Percentiles rank a stretch among this genome's conserved stretches.
phyloP scores from a whole-genome alignment of 2,797 vertebrate genomes.

The Hyperoplus immaculatus region DNA sequence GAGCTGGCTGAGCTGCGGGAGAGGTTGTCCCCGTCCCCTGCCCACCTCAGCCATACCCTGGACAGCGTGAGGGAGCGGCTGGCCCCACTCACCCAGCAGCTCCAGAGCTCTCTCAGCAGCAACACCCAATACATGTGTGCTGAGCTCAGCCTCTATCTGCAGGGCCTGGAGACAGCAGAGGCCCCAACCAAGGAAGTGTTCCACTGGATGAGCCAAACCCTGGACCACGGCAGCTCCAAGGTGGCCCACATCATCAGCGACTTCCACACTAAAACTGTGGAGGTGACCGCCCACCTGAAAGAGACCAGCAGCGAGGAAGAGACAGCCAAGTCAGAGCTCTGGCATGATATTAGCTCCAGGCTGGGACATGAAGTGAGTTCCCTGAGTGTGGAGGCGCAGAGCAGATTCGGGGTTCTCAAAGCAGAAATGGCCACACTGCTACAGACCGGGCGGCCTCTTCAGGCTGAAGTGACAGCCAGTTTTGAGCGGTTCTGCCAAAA shows the following conservation, averaged over 20 bases:
- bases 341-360: slow-evolving; percentile 75
- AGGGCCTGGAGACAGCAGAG: slow-evolving; percentile 62
- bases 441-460: slow-evolving; percentile 36
- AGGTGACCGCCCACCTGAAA: slow-evolving; percentile 66
- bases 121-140: slow-evolving; percentile 80
- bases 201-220: slow-evolving; percentile 70
- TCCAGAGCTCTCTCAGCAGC: slow-evolving; percentile 78
- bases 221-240: slow-evolving; percentile 75
- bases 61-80: slow-evolving; percentile 76
- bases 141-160: slow-evolving; percentile 76
- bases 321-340: slow-evolving; percentile 49
- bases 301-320: slow-evolving; percentile 60
- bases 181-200: slow-evolving; percentile 62
- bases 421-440: slow-evolving; percentile 66
- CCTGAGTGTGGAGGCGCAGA: slow-evolving; percentile 72
- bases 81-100: slow-evolving; percentile 77
- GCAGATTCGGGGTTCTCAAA: slow-evolving; percentile 66
- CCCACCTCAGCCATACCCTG: slow-evolving; percentile 52
- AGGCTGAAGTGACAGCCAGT: slow-evolving; percentile 49
- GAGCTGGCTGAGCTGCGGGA: slow-evolving; percentile 83
- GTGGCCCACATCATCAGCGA: slow-evolving; percentile 70
- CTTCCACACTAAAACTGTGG: slow-evolving; percentile 72
- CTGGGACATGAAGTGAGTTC: slow-evolving; percentile 77
- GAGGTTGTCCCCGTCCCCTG: slow-evolving; percentile 77
- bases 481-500: slow-evolving; percentile 82